Conservation (phyloP, 2,113 vertebrate species). For the Pollimyrus isidori region DNA sequence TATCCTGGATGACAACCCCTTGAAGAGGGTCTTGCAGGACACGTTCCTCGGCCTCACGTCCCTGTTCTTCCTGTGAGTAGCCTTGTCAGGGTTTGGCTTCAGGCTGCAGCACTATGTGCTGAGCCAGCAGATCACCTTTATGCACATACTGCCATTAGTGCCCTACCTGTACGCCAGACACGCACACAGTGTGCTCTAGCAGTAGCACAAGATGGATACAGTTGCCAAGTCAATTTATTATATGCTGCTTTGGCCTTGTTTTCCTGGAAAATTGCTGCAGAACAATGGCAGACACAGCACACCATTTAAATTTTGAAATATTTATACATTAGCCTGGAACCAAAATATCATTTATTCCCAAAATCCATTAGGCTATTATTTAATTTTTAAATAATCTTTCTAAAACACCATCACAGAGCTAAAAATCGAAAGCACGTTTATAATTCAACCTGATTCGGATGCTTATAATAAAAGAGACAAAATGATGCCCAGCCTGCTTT, state of each 20-base stretch:
- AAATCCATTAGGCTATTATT: not conserved
- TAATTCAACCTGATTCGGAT: not conserved
- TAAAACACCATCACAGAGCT: not conserved
- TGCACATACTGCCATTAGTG: not conserved
- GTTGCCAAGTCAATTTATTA: not conserved
- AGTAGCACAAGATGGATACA: not conserved
- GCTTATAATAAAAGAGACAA: not conserved
- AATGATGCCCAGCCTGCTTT: not conserved
- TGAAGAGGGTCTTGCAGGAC: slow-evolving; percentile 55
- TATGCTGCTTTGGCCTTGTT: not conserved
- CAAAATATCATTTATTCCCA: not conserved
- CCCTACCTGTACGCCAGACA: not conserved
- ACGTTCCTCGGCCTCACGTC: slow-evolving; percentile 62
- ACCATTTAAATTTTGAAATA: not conserved
- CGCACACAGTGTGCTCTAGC: not conserved
- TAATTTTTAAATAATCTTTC: not conserved
- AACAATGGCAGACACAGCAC: not conserved
- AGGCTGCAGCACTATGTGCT: not conserved
- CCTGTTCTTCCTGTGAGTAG: slow-evolving; percentile 64
- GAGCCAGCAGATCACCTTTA: not conserved
- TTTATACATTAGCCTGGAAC: not conserved
- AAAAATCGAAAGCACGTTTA: not conserved
- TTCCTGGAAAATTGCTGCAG: not conserved
- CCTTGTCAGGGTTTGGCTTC: not conserved
- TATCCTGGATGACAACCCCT: slow-evolving; percentile 70